Base-by-base conservation (phyloP, 2,888 invertebrate species). In the Teleiodes luculella region DNA sequence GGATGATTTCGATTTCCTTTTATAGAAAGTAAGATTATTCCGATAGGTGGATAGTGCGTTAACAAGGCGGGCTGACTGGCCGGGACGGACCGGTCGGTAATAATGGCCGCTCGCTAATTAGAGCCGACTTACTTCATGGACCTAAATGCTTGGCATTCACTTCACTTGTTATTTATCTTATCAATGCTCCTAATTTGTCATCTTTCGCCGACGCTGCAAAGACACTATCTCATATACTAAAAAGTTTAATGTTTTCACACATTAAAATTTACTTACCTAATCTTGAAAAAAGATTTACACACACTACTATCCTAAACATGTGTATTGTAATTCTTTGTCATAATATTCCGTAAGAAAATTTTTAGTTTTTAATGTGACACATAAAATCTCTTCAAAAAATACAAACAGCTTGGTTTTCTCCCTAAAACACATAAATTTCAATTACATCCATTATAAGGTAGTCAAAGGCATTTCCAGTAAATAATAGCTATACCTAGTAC, bases 1-100 rank as follows among this genome's bases (percentile, higher is more conserved):
- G 83, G 78, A 81, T 80, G 83, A 86, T 87, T 87, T 87, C 86
- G 87, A 86, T 88, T 87, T 88, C 86, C 85, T 86, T 86, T 85
- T 85, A 81, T 87, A 88, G 88, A 88, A 88, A 88, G 88, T 87
- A 83, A 88, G 73, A 83, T 80, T 82, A 82, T 79, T 80, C 76
- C 72, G 77, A 80, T 84, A 74, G 73, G 66, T 73, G 73, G 70
- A 67, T 70, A 72, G 68, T 67, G 65, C 66, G 76, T 76, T 76
- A 75, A 77, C 72, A 72, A 76, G 69, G n/a, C 28, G 64, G 66
- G 59, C 49, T 50, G 13, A 14, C 7, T 3, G 18, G 30, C 16
- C 41, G 51, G 39, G 51, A 4, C n/a, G 41, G 35, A 28, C 48
- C 20, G 48, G 24, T 13, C 48, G 35, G 10, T 33, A 35, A 55